Base-by-base conservation (phyloP, 2,113 vertebrate species). In the Crotalus horridus region DNA sequence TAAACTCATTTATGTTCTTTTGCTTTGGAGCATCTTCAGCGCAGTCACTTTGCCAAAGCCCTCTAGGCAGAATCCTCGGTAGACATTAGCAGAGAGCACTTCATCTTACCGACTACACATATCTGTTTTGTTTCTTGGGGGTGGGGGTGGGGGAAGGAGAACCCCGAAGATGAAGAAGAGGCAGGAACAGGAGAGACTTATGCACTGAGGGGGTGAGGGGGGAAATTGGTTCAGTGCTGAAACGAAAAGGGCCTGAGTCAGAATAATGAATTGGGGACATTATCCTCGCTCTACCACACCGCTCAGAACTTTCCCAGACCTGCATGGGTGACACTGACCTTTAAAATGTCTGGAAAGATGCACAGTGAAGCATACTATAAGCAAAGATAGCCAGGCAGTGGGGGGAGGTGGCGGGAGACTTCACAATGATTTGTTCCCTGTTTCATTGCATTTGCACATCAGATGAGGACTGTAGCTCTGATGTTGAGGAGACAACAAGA, bases 321-420 rank as follows among this genome's bases (percentile, higher is more conserved):
- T 91, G 90, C 87, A 46, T 54, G 90, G 90, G 74, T 86, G 86
- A 86, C 90, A 91, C 93, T 93, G 93, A 93, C 93, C 90, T 93
- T 93, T 93, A 91, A 86, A 64, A 91, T 86, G 90, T 89, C 90
- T 91, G 93, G 56, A 85, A 64, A 93, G 88, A 69, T 89, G 51
- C 88, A 90, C 74, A 39, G 91, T 61, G 53, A 90, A 85, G 58
- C 58, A 92, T 64, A 55, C 88, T 56, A n/a, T 15, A 90, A 93
- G 39, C 51, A 69, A 81, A 90, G 26, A 91, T 29, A 59, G 64
- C 93, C 64, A 81, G 90, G 87, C 43, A 85, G 43, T 8, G 9
- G 59, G 39, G 64, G 33, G 23, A 54, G 48, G 46, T 12, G 17
- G 87, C 23, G 9, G 23, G 87, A 55, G 74, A 17, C 48, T 17